phyloP scores from a whole-genome alignment of 2,888 invertebrate genomes.

The Muschampia plurimacula region DNA sequence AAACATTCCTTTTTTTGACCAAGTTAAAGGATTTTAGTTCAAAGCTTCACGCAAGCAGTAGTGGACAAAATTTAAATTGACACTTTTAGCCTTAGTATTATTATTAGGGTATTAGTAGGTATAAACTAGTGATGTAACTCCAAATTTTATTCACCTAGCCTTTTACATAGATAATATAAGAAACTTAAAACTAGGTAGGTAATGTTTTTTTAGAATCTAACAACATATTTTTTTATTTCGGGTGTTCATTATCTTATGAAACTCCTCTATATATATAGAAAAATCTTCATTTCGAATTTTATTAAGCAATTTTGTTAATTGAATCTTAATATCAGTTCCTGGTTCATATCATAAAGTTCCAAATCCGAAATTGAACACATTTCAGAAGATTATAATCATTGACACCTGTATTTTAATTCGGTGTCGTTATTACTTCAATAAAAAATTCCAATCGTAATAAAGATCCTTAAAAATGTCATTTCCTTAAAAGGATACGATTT shows the following conservation, averaged over 20 bases:
- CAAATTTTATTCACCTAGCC: too few species aligned
- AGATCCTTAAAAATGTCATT: conserved; percentile 36
- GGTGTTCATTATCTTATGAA: too few species aligned
- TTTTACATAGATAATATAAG: too few species aligned
- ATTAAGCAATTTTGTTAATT: conserved; percentile 23
- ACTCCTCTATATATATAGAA: background rate
- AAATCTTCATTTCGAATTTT: conserved; percentile 2
- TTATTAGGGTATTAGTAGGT: background rate
- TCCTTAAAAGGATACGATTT: conserved; percentile 11
- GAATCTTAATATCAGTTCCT: conserved; percentile 15
- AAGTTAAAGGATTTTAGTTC: background rate
- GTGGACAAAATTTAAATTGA: background rate
- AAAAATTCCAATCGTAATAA: conserved; percentile 31
- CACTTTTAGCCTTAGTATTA: background rate
- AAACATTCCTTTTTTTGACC: conserved; percentile 12
- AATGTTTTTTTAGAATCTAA: too few species aligned
- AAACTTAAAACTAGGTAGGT: too few species aligned
- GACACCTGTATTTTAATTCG: conserved; percentile 34
- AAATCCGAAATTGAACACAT: conserved; percentile 31
- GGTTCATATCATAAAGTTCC: conserved; percentile 25
- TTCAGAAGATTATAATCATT: conserved; percentile 36
- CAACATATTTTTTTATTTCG: too few species aligned
- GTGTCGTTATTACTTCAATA: conserved; percentile 34
- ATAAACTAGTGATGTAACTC: background rate
- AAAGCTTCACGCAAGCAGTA: background rate